A percentile compares a stretch with the other conserved stretches of the same genome.
Conservation (phyloP, 2,113 vertebrate species). For the Phalacrocorax carbo region DNA sequence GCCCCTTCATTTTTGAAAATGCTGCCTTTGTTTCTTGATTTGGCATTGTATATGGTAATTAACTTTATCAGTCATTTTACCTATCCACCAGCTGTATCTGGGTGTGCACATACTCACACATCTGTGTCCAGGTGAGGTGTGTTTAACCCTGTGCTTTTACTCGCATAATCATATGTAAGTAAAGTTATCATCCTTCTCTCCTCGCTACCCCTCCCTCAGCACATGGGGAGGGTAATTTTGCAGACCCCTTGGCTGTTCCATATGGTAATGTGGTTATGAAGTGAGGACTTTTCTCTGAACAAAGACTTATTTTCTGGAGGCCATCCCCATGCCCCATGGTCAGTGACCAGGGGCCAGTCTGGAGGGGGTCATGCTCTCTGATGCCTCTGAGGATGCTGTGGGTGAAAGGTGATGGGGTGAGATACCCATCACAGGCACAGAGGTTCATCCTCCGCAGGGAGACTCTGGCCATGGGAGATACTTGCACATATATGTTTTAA, state of each 20-base stretch:
- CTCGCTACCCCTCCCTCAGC: fast-evolving
- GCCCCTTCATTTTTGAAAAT: background rate
- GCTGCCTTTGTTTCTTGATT: background rate
- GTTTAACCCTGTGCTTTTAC: background rate
- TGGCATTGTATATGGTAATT: background rate
- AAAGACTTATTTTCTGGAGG: background rate
- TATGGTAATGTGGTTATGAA: background rate
- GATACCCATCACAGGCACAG: background rate
- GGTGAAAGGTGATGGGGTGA: background rate
- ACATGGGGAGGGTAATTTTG: background rate
- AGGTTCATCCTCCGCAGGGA: background rate
- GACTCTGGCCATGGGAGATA: background rate
- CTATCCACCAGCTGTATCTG: background rate
- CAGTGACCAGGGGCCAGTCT: background rate
- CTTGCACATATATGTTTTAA: background rate
- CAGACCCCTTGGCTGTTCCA: background rate
- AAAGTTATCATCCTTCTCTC: background rate
- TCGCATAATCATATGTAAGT: fast-evolving
- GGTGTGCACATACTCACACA: background rate
- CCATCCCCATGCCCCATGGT: background rate
- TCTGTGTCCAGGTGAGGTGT: background rate
- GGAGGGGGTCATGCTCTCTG: background rate
- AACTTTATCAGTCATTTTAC: background rate
- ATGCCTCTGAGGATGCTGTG: background rate
- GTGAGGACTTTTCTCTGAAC: background rate